Conservation (phyloP, 2,888 invertebrate genomes). For the Pammene fasciana region DNA sequence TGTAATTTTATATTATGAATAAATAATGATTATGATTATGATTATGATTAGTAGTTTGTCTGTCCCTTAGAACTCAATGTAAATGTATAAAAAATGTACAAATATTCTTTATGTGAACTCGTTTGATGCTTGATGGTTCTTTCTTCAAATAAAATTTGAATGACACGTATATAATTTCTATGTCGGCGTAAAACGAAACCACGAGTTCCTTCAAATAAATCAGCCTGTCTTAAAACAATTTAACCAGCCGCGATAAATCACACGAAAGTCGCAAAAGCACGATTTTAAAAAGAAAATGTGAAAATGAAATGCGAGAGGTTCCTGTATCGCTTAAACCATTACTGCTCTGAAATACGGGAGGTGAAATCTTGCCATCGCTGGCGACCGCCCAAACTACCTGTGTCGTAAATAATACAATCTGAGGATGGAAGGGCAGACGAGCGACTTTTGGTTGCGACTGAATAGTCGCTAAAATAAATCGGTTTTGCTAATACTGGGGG, state of each 20-base stretch:
- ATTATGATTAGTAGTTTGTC: no score
- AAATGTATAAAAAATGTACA: no score
- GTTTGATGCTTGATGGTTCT: no score
- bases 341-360: slow-evolving; percentile 70
- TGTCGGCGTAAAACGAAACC: background rate
- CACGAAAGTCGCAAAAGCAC: slow-evolving; percentile 21
- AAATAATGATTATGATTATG: no score
- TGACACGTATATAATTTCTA: background rate
- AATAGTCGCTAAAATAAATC: background rate
- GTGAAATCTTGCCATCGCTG: slow-evolving; percentile 77
- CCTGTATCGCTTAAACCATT: slow-evolving; percentile 76
- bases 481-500: no score
- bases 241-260: slow-evolving; percentile 18
- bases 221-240: slow-evolving; percentile 25
- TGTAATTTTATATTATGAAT: no score
- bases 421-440: background rate
- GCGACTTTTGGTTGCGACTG: background rate
- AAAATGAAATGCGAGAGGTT: slow-evolving; percentile 53
- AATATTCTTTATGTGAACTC: no score
- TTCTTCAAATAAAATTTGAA: background rate
- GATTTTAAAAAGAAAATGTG: slow-evolving; percentile 30
- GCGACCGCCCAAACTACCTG: slow-evolving; percentile 79
- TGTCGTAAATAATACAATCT: slow-evolving; percentile 68
- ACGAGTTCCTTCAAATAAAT: slow-evolving; percentile 10
- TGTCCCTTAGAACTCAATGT: no score